Conservation (phyloP, 2,113 vertebrate species). For the Ivindomyrus marchei region DNA sequence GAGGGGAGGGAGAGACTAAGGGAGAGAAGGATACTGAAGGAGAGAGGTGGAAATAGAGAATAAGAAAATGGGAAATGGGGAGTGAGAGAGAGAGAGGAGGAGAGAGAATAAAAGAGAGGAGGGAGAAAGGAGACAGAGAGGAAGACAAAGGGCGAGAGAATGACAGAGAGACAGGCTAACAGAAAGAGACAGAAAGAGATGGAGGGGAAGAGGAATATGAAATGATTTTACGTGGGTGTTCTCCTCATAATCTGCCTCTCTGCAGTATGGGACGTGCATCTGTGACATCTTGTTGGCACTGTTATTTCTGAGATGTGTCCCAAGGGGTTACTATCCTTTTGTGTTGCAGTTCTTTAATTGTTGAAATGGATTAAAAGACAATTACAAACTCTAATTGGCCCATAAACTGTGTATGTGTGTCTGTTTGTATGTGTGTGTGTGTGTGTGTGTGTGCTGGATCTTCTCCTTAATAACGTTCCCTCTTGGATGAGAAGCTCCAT, state of each 20-base stretch:
- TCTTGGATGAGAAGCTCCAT: neutral
- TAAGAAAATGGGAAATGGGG: neutral
- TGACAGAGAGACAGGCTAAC: neutral
- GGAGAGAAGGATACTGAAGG: neutral
- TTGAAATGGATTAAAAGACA: conserved; percentile 15
- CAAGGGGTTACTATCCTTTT: neutral
- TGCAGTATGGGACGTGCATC: neutral
- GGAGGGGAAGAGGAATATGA: neutral
- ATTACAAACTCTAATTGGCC: neutral
- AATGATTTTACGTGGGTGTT: neutral
- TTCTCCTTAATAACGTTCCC: neutral
- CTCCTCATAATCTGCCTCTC: neutral
- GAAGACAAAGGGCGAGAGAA: neutral
- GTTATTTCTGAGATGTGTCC: conserved; percentile 11
- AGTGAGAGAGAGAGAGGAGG: no score
- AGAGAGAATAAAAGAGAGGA: neutral
- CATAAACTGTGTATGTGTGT: neutral
- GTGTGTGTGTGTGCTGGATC: neutral
- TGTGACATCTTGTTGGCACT: neutral
- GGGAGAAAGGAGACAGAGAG: neutral
- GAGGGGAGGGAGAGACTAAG: neutral
- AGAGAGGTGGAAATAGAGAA: neutral
- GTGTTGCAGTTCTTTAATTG: neutral
- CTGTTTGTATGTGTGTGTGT: neutral
- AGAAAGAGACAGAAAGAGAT: neutral